These are phyloP conservation scores for Gulo gulo DNA, from an alignment of 2,113 vertebrate species.

Conservation along the genomic window DNA sequence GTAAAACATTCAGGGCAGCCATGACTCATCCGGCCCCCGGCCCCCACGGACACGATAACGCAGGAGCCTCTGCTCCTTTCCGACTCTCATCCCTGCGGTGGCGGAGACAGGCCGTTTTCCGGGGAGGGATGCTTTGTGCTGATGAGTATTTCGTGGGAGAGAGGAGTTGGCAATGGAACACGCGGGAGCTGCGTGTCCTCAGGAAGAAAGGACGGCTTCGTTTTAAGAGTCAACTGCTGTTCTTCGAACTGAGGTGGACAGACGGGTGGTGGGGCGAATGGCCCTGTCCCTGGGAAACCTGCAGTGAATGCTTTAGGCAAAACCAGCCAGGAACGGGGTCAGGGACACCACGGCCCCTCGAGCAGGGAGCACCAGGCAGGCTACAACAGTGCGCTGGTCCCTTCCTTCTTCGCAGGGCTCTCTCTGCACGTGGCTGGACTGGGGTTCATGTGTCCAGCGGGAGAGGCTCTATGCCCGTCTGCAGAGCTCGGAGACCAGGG, in stretches of 20 bases:
- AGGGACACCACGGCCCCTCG: not conserved
- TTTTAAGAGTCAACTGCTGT: not conserved
- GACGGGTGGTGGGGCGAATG: not conserved
- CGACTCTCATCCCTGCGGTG: not conserved
- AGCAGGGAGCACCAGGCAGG: not conserved
- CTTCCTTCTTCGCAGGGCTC: not conserved
- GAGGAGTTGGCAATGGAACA: not conserved
- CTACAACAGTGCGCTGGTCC: fast-evolving
- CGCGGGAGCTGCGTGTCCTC: not conserved
- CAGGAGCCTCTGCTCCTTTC: too few relatives aligned
- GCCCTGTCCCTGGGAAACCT: not conserved
- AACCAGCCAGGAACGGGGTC: too few relatives aligned
- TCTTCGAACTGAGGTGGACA: not conserved
- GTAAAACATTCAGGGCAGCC: not conserved
- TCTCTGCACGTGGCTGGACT: fast-evolving
- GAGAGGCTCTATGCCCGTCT: too few relatives aligned
- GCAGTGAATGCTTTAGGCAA: not conserved
- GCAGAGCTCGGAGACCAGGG: not conserved
- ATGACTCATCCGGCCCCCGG: not conserved
- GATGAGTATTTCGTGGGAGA: not conserved
- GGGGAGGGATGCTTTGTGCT: not conserved
- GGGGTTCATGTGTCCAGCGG: too few relatives aligned
- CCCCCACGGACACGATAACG: too few relatives aligned
- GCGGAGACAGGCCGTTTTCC: not conserved
- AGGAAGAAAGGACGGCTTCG: not conserved